Conservation (phyloP, 2,113 vertebrate species). For the Grus americana region DNA sequence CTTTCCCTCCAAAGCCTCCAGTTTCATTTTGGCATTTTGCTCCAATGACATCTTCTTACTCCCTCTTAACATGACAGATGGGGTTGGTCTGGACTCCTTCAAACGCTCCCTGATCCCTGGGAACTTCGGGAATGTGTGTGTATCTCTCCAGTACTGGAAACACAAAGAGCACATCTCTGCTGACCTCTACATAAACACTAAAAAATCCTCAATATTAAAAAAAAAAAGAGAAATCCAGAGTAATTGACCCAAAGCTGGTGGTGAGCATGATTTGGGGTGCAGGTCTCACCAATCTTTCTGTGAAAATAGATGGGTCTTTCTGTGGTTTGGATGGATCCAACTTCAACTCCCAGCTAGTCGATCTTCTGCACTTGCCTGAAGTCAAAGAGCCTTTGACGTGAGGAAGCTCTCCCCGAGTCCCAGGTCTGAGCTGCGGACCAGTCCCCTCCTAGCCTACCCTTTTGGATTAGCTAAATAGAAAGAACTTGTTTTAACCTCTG, state of each 20-base stretch:
- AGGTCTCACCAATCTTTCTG: neutral
- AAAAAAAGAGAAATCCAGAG: neutral
- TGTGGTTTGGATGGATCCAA: neutral
- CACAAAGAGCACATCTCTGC: neutral
- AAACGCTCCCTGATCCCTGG: neutral
- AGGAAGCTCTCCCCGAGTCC: neutral
- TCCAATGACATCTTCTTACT: neutral
- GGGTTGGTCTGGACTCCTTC: neutral
- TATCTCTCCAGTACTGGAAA: neutral
- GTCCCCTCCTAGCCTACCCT: neutral
- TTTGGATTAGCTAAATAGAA: neutral
- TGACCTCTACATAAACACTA: neutral
- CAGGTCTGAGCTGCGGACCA: neutral
- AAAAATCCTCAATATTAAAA: neutral
- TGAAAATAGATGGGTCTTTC: neutral
- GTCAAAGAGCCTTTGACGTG: neutral
- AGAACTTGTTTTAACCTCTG: neutral
- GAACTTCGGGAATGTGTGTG: neutral
- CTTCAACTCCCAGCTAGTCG: neutral
- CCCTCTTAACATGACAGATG: neutral
- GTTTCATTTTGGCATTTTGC: neutral
- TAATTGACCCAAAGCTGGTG: neutral
- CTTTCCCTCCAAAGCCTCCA: neutral
- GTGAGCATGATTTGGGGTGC: accelerated
- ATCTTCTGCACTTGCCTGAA: neutral